Evolutionary conservation across 2,113 vertebrate genomes (phyloP).

Genomic region (Zootoca vivipara): DNA sequence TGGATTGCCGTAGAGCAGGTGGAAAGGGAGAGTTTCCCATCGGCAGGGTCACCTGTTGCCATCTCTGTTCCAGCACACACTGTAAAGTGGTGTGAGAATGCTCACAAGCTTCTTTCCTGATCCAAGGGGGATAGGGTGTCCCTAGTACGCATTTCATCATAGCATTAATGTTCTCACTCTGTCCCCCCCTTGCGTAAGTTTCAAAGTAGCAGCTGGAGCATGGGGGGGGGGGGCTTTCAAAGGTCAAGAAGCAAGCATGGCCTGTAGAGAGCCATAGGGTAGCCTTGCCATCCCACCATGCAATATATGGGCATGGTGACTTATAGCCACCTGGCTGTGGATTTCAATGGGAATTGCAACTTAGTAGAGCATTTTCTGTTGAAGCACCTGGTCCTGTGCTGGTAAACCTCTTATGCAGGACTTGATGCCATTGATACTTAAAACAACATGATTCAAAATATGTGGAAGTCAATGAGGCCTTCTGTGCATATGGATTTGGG

Average conservation of each 20-base stretch:
- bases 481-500: not conserved
- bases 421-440: not conserved
- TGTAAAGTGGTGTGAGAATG: not conserved
- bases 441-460: not conserved
- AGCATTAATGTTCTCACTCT: not conserved
- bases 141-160: conserved; percentile 8
- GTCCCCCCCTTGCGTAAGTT: not conserved
- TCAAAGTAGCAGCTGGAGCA: not conserved
- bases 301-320: not conserved
- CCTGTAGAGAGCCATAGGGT: not conserved
- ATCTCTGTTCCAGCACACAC: not conserved
- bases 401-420: not conserved
- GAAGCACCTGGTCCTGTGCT: not conserved
- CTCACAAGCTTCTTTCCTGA: not conserved
- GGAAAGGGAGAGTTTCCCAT: not conserved
- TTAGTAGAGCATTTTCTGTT: not conserved
- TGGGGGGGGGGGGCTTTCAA: not conserved
- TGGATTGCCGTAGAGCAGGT: conserved; percentile 39
- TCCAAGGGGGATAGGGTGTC: not conserved
- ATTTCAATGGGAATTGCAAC: not conserved
- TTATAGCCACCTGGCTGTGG: conserved; percentile 1
- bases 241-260: not conserved
- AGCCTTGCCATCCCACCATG: not conserved
- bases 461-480: not conserved
- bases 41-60: accelerated